A percentile compares a stretch with the other conserved stretches of the same genome.
phyloP scores from a whole-genome alignment of 2,888 invertebrate genomes.

The Morpho deidamia region DNA sequence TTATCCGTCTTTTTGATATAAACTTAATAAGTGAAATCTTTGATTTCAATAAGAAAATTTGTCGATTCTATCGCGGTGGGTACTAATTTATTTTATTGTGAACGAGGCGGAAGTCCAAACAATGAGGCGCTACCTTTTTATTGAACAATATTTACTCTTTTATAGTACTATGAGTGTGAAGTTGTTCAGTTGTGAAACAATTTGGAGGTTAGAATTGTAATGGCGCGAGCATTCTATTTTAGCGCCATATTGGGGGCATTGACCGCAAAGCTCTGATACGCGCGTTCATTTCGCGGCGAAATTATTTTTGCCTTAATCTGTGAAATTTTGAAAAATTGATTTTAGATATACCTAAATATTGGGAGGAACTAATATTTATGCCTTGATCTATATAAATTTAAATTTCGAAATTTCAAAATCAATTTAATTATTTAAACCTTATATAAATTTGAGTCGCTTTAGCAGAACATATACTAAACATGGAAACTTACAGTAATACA shows the following conservation, averaged over 20 bases:
- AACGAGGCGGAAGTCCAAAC: constrained; percentile 1
- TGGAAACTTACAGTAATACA: too few relatives aligned
- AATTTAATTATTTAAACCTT: too few relatives aligned
- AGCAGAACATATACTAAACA: too few relatives aligned
- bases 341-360: too few relatives aligned
- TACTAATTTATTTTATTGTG: neutral
- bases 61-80: neutral
- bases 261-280: constrained; percentile 36
- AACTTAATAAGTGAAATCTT: too few relatives aligned
- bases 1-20: too few relatives aligned
- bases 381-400: neutral
- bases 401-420: neutral
- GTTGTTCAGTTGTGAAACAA: constrained; percentile 50
- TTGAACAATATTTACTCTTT: constrained; percentile 13
- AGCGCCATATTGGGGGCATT: constrained; percentile 67
- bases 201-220: constrained; percentile 69
- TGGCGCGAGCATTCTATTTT: constrained; percentile 74
- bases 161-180: constrained; percentile 33
- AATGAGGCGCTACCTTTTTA: constrained; percentile 7
- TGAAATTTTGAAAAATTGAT: constrained; percentile 3
- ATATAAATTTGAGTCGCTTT: too few relatives aligned
- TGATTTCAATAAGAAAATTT: neutral
- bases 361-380: too few relatives aligned
- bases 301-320: constrained; percentile 6
- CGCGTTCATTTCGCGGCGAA: constrained; percentile 8